phyloP scores from a whole-genome alignment of 2,113 vertebrate species.

The Corapipo altera region DNA sequence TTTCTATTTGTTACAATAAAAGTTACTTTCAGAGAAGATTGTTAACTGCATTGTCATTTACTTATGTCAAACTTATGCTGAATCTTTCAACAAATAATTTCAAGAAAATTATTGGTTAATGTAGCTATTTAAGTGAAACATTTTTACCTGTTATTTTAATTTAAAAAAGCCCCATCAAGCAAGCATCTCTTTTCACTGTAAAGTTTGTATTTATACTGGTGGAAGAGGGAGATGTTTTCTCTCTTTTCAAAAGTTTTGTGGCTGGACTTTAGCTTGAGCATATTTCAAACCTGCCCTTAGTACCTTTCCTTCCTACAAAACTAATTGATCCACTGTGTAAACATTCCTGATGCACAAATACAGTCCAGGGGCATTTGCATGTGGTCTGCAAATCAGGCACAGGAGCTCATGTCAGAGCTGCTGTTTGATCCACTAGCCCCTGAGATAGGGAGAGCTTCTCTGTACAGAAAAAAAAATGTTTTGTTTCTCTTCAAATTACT shows the following conservation, averaged over 20 bases:
- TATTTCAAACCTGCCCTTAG: slow-evolving; percentile 7
- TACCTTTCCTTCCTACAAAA: background rate
- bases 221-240: background rate
- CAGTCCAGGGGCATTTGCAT: background rate
- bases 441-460: background rate
- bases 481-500: background rate
- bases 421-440: background rate
- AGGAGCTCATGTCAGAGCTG: background rate
- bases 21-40: background rate
- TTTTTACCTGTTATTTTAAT: background rate
- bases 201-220: background rate
- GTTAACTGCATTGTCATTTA: background rate
- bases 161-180: background rate
- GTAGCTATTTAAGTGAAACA: background rate
- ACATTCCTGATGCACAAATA: background rate
- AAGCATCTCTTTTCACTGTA: background rate
- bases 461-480: background rate
- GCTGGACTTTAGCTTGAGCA: background rate
- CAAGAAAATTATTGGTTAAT: background rate
- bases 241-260: background rate
- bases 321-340: background rate
- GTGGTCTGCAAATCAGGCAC: background rate
- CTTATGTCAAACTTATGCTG: background rate
- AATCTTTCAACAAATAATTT: background rate
- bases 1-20: background rate